A percentile compares a stretch with the other conserved stretches of the same genome.
Conservation (phyloP, 2,797 vertebrate genomes). For the Melanogrammus aeglefinus region DNA sequence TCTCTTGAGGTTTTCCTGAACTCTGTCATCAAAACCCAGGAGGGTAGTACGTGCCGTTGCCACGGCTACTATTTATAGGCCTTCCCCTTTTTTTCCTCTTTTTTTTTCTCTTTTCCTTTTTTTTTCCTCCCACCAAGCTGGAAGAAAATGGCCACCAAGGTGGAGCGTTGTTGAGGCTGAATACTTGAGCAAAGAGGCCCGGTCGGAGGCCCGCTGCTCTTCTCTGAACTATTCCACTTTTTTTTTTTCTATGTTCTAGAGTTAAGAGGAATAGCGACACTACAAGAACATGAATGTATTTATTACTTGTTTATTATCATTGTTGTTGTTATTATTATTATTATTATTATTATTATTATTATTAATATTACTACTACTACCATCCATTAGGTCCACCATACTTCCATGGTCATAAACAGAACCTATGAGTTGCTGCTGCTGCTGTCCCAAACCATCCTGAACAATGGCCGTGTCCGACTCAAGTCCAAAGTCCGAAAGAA, state of each 20-base stretch:
- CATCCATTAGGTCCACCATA: conserved; percentile 62
- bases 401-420: conserved; percentile 58
- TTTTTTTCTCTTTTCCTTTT: conserved; percentile 28
- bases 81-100: conserved; percentile 38
- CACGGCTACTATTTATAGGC: conserved; percentile 67
- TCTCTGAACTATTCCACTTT: conserved; percentile 56
- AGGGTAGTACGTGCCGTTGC: conserved; percentile 69
- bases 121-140: conserved; percentile 47
- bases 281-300: conserved; percentile 88
- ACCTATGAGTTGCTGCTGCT: conserved; percentile 82
- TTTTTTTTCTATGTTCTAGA: conserved; percentile 47
- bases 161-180: conserved; percentile 52
- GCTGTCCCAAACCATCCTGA: conserved; percentile 1
- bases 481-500: background rate
- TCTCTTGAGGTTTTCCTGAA: conserved; percentile 69
- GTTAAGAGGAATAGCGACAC: conserved; percentile 68
- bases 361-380: conserved; percentile 23
- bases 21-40: conserved; percentile 68
- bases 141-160: conserved; percentile 67
- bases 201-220: conserved; percentile 56
- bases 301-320: conserved; percentile 73
- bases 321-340: conserved; percentile 79
- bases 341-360: conserved; percentile 18
- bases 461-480: background rate
- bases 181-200: conserved; percentile 65